Evolutionary conservation across 2,113 vertebrate genomes (phyloP).

Genomic region (Ceuthmochares aereus): DNA sequence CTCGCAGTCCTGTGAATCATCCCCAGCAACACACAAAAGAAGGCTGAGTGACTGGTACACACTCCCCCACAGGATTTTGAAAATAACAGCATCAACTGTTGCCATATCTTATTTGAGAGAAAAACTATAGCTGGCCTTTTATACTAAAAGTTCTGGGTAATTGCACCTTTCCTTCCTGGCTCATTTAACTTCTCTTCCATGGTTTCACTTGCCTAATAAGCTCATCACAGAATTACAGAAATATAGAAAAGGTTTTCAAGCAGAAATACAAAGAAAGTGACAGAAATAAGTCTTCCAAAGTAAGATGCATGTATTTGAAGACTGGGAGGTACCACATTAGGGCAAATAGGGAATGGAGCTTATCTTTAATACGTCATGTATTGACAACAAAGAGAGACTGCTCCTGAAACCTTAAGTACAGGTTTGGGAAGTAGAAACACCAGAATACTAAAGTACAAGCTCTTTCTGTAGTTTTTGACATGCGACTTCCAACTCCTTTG

Average conservation of each 20-base stretch:
- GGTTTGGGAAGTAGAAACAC: background rate
- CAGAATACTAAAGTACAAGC: background rate
- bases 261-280: background rate
- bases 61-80: slow-evolving; percentile 61
- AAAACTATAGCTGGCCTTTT: slow-evolving; percentile 6
- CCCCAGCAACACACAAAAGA: slow-evolving; percentile 56
- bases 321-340: background rate
- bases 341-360: background rate
- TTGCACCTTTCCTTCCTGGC: background rate
- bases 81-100: slow-evolving; percentile 64
- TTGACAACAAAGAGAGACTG: background rate
- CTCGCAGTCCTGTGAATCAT: slow-evolving; percentile 60
- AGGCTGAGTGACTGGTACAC: slow-evolving; percentile 50
- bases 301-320: background rate
- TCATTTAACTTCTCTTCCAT: background rate
- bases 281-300: background rate
- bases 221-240: background rate
- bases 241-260: background rate
- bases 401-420: background rate
- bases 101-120: slow-evolving; percentile 22
- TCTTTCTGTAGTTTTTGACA: background rate
- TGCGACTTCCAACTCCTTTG: background rate
- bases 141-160: background rate
- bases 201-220: background rate
- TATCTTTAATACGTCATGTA: background rate